Percentiles rank a stretch among this genome's conserved stretches.
phyloP scores from a whole-genome alignment of 1,140 invertebrate species.

The Halictus rubicundus region DNA sequence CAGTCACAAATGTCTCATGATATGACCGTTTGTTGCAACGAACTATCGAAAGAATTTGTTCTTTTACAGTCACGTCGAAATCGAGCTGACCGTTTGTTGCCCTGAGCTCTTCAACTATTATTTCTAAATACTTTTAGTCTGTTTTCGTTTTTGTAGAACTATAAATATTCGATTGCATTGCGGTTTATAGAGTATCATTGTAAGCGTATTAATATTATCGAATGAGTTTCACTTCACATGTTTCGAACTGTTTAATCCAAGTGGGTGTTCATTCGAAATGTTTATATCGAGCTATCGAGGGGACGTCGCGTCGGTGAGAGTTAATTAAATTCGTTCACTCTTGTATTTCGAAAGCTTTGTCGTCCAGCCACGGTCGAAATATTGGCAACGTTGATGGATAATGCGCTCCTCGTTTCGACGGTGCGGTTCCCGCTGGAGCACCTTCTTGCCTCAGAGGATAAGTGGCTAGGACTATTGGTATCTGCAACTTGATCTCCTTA shows the following conservation, averaged over 20 bases:
- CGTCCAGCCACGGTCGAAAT: slow-evolving; percentile 93
- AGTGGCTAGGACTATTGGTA: slow-evolving; percentile 96
- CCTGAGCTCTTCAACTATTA: not conserved
- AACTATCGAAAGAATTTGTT: no score
- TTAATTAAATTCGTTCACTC: slow-evolving; percentile 66
- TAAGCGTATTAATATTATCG: slow-evolving; percentile 35
- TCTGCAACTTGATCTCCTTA: slow-evolving; percentile 94
- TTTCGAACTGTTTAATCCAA: not conserved
- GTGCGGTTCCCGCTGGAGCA: slow-evolving; percentile 82
- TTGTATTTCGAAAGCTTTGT: slow-evolving; percentile 82
- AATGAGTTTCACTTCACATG: not conserved
- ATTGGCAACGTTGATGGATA: slow-evolving; percentile 96
- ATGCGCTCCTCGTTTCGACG: slow-evolving; percentile 89
- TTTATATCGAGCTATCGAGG: slow-evolving; percentile 5
- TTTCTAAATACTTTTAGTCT: not conserved
- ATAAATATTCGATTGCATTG: slow-evolving; percentile 5
- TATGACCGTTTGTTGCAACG: no score
- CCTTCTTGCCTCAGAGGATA: slow-evolving; percentile 90
- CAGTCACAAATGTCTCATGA: no score
- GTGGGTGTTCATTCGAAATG: not conserved
- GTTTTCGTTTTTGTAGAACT: not conserved
- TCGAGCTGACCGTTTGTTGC: no score
- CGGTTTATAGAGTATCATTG: slow-evolving; percentile 3
- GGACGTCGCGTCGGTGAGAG: not conserved
- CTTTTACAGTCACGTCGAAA: no score